Evolutionary conservation across 2,888 invertebrate species (phyloP).

Genomic region (Caenorhabditis sulstoni): DNA sequence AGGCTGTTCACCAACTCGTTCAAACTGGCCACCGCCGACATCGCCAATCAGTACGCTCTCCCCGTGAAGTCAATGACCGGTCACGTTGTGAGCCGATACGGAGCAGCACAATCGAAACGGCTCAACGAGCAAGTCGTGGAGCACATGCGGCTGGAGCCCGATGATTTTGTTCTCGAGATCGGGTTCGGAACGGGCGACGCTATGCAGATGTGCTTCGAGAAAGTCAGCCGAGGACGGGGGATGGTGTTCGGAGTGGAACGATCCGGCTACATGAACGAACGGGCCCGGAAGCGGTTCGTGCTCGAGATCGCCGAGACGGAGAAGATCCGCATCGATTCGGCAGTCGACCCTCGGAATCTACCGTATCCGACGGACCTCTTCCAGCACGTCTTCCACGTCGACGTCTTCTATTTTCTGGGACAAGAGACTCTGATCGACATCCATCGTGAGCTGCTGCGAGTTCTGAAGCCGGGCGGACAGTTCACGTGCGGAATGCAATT

Average conservation of each 20-base stretch:
- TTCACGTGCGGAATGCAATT: slow-evolving; percentile 75
- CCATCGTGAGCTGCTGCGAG: slow-evolving; percentile 70
- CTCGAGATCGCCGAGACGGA: slow-evolving; percentile 70
- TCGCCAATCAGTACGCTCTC: slow-evolving; percentile 64
- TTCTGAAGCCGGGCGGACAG: slow-evolving; percentile 71
- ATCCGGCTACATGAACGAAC: slow-evolving; percentile 75
- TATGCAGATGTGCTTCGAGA: slow-evolving; percentile 62
- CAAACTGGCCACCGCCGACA: slow-evolving; percentile 62
- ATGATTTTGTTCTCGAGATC: slow-evolving; percentile 74
- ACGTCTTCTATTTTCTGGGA: slow-evolving; percentile 77
- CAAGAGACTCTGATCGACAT: slow-evolving; percentile 68
- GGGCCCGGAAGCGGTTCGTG: slow-evolving; percentile 64
- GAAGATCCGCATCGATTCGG: slow-evolving; percentile 68
- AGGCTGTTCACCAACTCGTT: slow-evolving; percentile 47
- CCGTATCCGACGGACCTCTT: slow-evolving; percentile 78
- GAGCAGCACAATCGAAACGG: slow-evolving; percentile 47
- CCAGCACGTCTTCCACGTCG: slow-evolving; percentile 75
- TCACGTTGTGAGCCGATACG: slow-evolving; percentile 48
- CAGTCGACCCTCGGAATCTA: slow-evolving; percentile 68
- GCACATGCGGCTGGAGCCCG: slow-evolving; percentile 57
- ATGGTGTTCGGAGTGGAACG: slow-evolving; percentile 75
- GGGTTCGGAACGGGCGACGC: slow-evolving; percentile 78
- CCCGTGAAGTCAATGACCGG: slow-evolving; percentile 67
- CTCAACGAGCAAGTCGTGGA: slow-evolving; percentile 65
- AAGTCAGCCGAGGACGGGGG: slow-evolving; percentile 58